A percentile compares a stretch with the other conserved stretches of the same genome.
These are phyloP conservation scores for Heteronetta atricapilla DNA, from an alignment of 2,113 vertebrate species.

Conservation along the genomic window DNA sequence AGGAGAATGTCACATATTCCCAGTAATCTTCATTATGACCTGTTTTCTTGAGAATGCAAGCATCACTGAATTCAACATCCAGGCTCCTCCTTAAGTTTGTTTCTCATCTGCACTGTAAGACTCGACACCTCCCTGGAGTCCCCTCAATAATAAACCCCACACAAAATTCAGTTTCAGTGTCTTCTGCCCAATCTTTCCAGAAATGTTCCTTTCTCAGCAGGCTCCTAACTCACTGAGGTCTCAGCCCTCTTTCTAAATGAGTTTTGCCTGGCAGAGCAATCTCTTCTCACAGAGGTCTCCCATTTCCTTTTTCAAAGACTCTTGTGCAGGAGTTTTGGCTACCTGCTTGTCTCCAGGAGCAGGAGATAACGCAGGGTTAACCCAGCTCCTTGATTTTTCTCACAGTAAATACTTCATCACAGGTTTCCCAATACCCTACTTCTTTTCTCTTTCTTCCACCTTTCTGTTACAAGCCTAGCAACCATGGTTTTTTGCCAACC, in stretches of 20 bases:
- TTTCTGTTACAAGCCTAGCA: neutral
- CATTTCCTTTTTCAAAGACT: neutral
- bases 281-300: neutral
- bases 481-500: neutral
- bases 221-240: neutral
- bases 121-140: neutral
- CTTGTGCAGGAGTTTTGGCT: neutral
- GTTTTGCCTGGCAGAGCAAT: neutral
- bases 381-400: neutral
- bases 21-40: neutral
- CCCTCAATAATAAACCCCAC: neutral
- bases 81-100: neutral
- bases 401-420: neutral
- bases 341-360: neutral
- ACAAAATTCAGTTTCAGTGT: neutral
- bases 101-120: neutral
- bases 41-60: neutral
- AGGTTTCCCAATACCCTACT: neutral
- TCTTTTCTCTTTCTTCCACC: neutral
- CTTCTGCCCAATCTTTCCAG: neutral
- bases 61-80: neutral
- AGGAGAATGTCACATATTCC: neutral
- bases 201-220: neutral
- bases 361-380: neutral
- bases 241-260: neutral